Evolutionary conservation across 2,797 vertebrate genomes (phyloP).

Genomic region (Silurus lanzhouensis): DNA sequence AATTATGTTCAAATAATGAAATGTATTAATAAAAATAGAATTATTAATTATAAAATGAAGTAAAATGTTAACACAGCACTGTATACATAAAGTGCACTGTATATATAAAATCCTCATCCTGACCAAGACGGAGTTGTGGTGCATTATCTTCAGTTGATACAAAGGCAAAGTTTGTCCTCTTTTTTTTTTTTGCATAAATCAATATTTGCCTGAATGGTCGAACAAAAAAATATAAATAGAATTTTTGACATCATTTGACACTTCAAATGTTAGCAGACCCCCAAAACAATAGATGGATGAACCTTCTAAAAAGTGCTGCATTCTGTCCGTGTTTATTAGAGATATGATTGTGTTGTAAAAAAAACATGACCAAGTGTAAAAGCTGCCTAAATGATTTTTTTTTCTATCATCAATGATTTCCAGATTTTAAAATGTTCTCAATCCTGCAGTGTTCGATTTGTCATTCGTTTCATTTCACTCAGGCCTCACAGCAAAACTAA

Average conservation of each 20-base stretch:
- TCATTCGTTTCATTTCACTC: neutral
- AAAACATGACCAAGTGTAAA: neutral
- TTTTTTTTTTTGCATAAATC: neutral
- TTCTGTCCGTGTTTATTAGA: neutral
- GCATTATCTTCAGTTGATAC: no score
- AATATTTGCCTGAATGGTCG: neutral
- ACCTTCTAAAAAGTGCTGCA: neutral
- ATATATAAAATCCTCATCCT: no score
- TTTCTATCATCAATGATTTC: neutral
- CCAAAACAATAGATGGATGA: neutral
- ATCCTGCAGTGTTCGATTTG: neutral
- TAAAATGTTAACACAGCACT: no score
- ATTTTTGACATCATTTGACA: neutral
- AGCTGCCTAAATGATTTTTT: neutral
- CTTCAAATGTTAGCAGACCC: neutral
- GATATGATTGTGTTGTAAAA: neutral
- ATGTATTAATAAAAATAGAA: no score
- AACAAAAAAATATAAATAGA: neutral
- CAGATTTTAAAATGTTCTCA: neutral
- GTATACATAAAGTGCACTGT: no score
- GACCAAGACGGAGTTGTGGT: no score
- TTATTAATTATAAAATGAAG: no score
- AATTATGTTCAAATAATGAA: no score
- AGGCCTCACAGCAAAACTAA: neutral
- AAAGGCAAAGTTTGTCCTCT: no score